Percentiles rank a stretch among this genome's conserved stretches.
Conservation (phyloP, 2,888 invertebrate genomes). For the Ennomos fuscantarius region DNA sequence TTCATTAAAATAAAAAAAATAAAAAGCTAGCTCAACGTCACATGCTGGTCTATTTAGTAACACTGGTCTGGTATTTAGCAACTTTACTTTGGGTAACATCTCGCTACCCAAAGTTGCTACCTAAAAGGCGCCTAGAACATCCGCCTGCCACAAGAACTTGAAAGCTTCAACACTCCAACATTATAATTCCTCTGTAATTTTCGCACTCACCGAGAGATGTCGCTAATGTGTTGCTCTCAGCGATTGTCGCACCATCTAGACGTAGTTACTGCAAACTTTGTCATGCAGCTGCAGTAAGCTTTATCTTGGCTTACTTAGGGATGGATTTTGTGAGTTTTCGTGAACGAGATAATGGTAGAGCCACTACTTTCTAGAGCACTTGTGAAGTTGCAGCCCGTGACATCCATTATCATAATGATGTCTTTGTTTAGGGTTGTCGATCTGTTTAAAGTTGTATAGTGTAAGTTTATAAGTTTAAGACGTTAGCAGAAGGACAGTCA, state of each 20-base stretch:
- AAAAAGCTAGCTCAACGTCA: neutral
- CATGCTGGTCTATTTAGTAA: neutral
- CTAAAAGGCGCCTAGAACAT: slow-evolving; percentile 13
- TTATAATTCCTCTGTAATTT: slow-evolving; percentile 76
- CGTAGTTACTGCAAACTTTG: slow-evolving; percentile 54
- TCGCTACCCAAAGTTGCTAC: slow-evolving; percentile 15
- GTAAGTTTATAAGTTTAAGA: no score
- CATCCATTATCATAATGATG: slow-evolving; percentile 83
- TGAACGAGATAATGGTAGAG: slow-evolving; percentile 45
- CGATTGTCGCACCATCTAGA: slow-evolving; percentile 75
- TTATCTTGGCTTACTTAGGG: slow-evolving; percentile 37
- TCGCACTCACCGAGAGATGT: slow-evolving; percentile 78
- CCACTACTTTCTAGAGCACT: slow-evolving; percentile 73
- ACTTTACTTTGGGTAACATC: no score
- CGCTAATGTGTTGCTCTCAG: slow-evolving; percentile 80
- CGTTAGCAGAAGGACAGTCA: no score
- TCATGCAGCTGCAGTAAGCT: slow-evolving; percentile 18
- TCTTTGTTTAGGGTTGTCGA: slow-evolving; percentile 68
- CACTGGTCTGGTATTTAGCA: no score
- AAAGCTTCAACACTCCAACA: slow-evolving; percentile 62
- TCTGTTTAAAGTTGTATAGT: no score
- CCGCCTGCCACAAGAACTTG: slow-evolving; percentile 38
- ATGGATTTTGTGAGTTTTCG: slow-evolving; percentile 38
- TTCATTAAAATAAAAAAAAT: no score
- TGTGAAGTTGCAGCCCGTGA: slow-evolving; percentile 79